Base-by-base conservation (phyloP, 53 echinoderm and acorn worm species). In the Patiria pectinifera region DNA sequence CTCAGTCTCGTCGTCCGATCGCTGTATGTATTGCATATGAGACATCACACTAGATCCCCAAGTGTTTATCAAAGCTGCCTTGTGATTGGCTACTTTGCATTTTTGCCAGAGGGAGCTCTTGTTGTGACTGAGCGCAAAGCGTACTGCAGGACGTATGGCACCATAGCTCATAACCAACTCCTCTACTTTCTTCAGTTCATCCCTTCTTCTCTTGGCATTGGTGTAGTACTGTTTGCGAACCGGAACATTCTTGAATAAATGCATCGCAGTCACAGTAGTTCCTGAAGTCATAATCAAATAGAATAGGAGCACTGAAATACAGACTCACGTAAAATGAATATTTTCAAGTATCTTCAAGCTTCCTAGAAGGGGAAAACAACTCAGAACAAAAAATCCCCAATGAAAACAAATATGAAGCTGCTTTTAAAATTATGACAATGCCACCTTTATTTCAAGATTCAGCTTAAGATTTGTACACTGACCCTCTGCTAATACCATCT, bases 141-240 rank as follows among this genome's bases (percentile, higher is more conserved):
- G 94, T 12, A 97, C 92, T 0, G 59, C 78, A 10, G 94, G 97
- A 23, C 93, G 91, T 74, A 96, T 86, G 16, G 87, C 95, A 6
- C 96, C 97, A 71, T 91, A 99, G 59, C 94, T 91, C 96, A 96
- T 95, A 62, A 99, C 22, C 23, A 99, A 91, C 71, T 99, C 99
- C 78, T 97, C 97, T 2, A 97, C 94, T 88, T 94, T 95, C 93
- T 93, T 96, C 66, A 99, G 80, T 72, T 99, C 99, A 18, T 99
- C 99, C 16, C 93, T 91, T 35, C 94, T 87, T 61, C 97, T 88
- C 61, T 94, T 97, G 60, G 84, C 58, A 25, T 86, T 99, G 87
- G 86, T 93, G 94, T 97, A 99, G 89, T 96, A 99, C 92, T 99
- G 99, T 80, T 91, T 96, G 15, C 99, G 93, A 23, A 99, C 99